Evolutionary conservation across 2,797 vertebrate species (phyloP), one percentile per base, ranked within the genome.

Genomic region (Hozukius guyotensis): DNA sequence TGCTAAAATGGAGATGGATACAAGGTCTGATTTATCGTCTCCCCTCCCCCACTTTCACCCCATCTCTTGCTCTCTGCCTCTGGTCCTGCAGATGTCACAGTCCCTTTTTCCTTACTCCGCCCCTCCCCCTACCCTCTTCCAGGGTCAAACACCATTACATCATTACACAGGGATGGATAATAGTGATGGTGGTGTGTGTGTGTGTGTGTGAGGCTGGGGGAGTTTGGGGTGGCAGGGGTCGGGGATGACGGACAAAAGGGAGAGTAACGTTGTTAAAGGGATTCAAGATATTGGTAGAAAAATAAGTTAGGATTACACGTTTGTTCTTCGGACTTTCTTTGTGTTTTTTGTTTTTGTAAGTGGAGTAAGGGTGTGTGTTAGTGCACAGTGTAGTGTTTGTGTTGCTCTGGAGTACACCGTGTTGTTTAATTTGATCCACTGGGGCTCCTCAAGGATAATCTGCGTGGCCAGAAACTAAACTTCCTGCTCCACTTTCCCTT

Each of bases 61-160:
- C 80, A 75, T 84, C 88, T 83, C 88, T 87, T 34, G 60, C 91
- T 89, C 73, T 85, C 88, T 91, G 95, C 95, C 93, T 91, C 92
- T 93, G 90, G 94, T 93, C 90, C 89, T 95, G 94, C 94, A 95
- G 94, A 96, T 96, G 94, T 96, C 94, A 95, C 91, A 82, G 91
- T 93, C 92, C 88, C 88, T 84, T 91, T 90, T 90, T 85, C 74
- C 83, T 87, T 89, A 61, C 81, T 85, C 46, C 81, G 78, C 82
- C 86, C 93, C 85, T 87, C 90, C 92, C 91, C 91, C 7, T 49
- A 34, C 85, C 77, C 88, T 89, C 86, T 92, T 93, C 91, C 88
- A 92, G 92, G 94, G 92, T 95, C 94, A 95, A 92, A 93, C 92
- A 82, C 86, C 84, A 91, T 95, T 94, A 93, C 93, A 93, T 94